These are phyloP conservation scores for Perca schrenkii DNA, from an alignment of 2,113 vertebrate species.

Conservation along the genomic window DNA sequence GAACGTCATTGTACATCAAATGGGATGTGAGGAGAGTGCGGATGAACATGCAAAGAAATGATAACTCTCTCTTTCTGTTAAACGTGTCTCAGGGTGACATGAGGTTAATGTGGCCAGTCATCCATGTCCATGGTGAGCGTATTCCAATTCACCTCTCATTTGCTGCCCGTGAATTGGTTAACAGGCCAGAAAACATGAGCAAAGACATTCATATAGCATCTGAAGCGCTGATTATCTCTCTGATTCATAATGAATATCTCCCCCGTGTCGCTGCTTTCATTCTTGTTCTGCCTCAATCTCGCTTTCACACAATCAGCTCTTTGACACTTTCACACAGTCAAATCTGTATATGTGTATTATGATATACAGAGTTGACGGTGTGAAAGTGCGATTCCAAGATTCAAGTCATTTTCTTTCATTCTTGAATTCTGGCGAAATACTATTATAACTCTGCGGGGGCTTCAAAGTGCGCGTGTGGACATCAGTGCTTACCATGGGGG, in stretches of 20 bases:
- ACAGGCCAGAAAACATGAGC: conserved; percentile 53
- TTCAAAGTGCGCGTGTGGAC: background rate
- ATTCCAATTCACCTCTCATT: conserved; percentile 64
- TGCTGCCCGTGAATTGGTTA: conserved; percentile 40
- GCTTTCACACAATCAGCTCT: background rate
- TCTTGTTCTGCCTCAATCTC: conserved; percentile 11
- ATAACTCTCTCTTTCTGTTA: conserved; percentile 43
- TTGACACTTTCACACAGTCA: conserved; percentile 3
- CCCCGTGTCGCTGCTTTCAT: conserved; percentile 6
- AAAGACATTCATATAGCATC: conserved; percentile 29
- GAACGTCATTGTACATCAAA: background rate
- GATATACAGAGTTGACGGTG: too few species aligned
- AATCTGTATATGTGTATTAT: background rate
- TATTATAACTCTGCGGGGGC: background rate
- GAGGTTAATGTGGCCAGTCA: conserved; percentile 53
- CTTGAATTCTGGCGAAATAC: conserved; percentile 15
- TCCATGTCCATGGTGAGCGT: conserved; percentile 18
- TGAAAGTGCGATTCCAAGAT: background rate
- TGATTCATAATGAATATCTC: conserved; percentile 21
- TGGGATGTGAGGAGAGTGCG: conserved; percentile 10
- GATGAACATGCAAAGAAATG: conserved; percentile 25
- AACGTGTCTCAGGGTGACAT: conserved; percentile 43
- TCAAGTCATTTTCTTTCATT: background rate
- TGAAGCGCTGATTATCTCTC: background rate
- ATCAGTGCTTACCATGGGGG: conserved; percentile 89